phyloP scores from a whole-genome alignment of 2,797 vertebrate species.

The Pempheris klunzingeri region DNA sequence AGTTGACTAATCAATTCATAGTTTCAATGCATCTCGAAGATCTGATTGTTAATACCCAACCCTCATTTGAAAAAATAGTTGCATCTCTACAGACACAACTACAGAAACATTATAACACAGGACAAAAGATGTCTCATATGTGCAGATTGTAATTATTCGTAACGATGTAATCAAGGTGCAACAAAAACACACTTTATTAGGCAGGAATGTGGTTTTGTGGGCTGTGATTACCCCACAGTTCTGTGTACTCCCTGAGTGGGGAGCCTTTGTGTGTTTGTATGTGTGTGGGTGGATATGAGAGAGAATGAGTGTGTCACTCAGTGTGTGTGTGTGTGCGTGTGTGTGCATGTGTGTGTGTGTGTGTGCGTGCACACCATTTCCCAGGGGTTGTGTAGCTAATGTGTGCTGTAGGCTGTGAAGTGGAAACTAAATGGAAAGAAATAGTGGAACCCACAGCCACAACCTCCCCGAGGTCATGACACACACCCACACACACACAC shows the following conservation, averaged over 20 bases:
- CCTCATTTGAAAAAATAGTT: no score
- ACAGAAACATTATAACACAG: no score
- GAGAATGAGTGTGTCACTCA: constrained; percentile 3
- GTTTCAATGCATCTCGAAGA: no score
- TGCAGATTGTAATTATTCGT: background rate
- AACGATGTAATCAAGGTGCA: background rate
- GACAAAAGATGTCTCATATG: background rate
- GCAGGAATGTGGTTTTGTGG: constrained; percentile 21
- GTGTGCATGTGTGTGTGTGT: constrained; percentile 20
- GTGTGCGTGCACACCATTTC: constrained; percentile 40
- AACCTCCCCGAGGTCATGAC: constrained; percentile 61
- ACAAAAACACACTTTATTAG: constrained; percentile 9
- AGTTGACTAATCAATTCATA: no score
- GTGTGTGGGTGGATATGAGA: constrained; percentile 4
- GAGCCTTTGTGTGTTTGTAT: background rate
- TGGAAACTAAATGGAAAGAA: constrained; percentile 73
- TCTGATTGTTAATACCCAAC: no score
- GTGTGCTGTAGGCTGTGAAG: constrained; percentile 78
- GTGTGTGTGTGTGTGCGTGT: constrained; percentile 8
- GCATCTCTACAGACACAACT: no score
- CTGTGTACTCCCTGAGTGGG: constrained; percentile 19
- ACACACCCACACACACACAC: constrained; percentile 4
- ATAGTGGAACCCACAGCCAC: constrained; percentile 58
- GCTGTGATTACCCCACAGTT: constrained; percentile 11
- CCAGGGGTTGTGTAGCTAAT: constrained; percentile 69